Conservation (phyloP, 2,797 vertebrate genomes). For the Lycodopsis pacificus region DNA sequence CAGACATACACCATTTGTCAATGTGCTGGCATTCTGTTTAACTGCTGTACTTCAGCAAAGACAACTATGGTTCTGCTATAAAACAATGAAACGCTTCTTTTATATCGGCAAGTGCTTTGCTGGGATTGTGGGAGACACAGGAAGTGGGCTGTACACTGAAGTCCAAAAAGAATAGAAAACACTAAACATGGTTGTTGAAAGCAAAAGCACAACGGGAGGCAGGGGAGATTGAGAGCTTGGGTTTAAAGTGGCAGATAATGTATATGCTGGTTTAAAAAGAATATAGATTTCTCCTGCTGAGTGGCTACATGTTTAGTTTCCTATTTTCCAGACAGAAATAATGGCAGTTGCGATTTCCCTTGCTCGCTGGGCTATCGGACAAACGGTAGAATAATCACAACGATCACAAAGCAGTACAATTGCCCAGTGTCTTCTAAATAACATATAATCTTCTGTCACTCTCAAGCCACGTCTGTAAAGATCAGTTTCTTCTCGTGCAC, state of each 20-base stretch:
- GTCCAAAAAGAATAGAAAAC: conserved; percentile 33
- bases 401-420: conserved; percentile 6
- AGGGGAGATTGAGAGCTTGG: conserved; percentile 28
- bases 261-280: conserved; percentile 39
- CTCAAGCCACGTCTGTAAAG: conserved; percentile 16
- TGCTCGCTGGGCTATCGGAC: conserved; percentile 22
- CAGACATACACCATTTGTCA: conserved; percentile 63
- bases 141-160: conserved; percentile 14
- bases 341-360: conserved; percentile 4
- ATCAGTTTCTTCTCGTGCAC: conserved; percentile 24
- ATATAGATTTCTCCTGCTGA: conserved; percentile 35
- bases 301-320: conserved; percentile 20
- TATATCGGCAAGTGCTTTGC: conserved; percentile 34
- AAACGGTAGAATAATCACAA: conserved; percentile 7
- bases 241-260: conserved; percentile 45
- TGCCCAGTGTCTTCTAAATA: conserved; percentile 25
- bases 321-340: conserved; percentile 27
- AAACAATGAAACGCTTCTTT: conserved; percentile 44
- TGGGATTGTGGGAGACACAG: neutral
- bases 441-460: conserved; percentile 22
- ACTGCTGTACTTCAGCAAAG: conserved; percentile 50
- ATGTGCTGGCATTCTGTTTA: conserved; percentile 54
- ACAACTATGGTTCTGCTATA: conserved; percentile 42
- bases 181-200: conserved; percentile 26
- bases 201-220: conserved; percentile 20